Conservation (phyloP, 2,113 vertebrate genomes). For the Myotis brandtii region DNA sequence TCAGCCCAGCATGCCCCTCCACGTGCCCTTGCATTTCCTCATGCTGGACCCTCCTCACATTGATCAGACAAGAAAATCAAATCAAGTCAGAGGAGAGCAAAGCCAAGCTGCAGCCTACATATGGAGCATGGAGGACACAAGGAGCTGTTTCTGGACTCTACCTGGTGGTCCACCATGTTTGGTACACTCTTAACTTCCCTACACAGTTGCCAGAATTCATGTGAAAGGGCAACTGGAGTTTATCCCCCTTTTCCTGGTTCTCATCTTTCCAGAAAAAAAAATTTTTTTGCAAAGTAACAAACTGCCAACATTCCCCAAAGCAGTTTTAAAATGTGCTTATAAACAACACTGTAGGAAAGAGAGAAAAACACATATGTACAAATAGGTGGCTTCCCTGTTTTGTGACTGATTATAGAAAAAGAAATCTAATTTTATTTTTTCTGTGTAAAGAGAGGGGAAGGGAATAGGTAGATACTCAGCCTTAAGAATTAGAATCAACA, state of each 20-base stretch:
- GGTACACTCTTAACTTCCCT: not conserved
- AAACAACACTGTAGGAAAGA: constrained; percentile 32
- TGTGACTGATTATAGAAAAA: constrained; percentile 56
- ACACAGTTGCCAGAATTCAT: not conserved
- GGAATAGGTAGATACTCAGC: not conserved
- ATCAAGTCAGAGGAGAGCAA: not conserved
- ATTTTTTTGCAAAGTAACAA: constrained; percentile 17
- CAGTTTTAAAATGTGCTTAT: constrained; percentile 41
- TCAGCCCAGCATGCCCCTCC: not conserved
- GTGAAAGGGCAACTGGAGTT: not conserved
- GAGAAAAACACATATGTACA: not conserved
- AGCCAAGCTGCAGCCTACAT: not conserved
- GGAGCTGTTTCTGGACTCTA: not conserved
- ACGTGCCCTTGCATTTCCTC: rapidly evolving
- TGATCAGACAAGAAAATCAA: not conserved
- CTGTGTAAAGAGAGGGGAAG: not conserved
- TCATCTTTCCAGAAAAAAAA: constrained; percentile 10
- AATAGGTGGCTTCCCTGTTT: constrained; percentile 12
- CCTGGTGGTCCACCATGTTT: not conserved
- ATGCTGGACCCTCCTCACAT: not conserved
- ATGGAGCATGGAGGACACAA: rapidly evolving
- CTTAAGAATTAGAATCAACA: not conserved
- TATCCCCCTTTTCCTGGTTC: not conserved
- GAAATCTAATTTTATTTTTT: constrained; percentile 15
- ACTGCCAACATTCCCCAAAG: not conserved